Evolutionary conservation across 2,113 vertebrate species (phyloP).

Genomic region (Coryphaenoides rupestris): DNA sequence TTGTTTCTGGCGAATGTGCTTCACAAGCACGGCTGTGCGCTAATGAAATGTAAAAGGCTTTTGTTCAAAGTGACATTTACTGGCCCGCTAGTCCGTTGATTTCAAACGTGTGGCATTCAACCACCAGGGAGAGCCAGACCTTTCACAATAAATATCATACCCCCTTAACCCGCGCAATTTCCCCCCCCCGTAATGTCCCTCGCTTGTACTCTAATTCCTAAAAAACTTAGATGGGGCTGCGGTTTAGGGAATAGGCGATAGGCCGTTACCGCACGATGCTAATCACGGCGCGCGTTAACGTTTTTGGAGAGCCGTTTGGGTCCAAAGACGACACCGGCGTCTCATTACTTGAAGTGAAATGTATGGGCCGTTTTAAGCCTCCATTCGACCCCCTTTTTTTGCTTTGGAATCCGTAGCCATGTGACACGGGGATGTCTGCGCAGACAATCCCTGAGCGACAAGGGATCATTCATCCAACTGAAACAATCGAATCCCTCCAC

Average conservation of each 20-base stretch:
- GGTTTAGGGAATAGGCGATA: no score
- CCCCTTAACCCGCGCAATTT: constrained; percentile 10
- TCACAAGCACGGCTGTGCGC: constrained; percentile 17
- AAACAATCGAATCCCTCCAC: neutral
- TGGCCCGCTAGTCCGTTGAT: constrained; percentile 16
- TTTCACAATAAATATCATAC: constrained; percentile 37
- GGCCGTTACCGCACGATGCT: no score
- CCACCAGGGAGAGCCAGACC: constrained; percentile 31
- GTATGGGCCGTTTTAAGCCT: no score
- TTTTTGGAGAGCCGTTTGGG: no score
- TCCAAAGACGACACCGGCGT: no score
- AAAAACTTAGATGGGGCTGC: neutral
- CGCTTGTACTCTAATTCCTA: neutral
- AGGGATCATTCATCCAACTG: constrained; percentile 48
- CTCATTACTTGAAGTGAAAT: no score
- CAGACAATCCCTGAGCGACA: constrained; percentile 33
- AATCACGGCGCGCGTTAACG: no score
- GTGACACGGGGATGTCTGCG: constrained; percentile 28
- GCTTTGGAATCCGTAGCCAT: constrained; percentile 22
- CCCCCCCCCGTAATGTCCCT: constrained; percentile 12
- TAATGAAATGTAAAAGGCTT: constrained; percentile 35
- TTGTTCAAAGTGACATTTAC: constrained; percentile 45
- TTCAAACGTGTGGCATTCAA: constrained; percentile 19
- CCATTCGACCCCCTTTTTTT: no score
- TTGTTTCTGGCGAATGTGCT: constrained; percentile 2